Conservation (phyloP, 2,113 vertebrate genomes). For the Pterocles burchelli region DNA sequence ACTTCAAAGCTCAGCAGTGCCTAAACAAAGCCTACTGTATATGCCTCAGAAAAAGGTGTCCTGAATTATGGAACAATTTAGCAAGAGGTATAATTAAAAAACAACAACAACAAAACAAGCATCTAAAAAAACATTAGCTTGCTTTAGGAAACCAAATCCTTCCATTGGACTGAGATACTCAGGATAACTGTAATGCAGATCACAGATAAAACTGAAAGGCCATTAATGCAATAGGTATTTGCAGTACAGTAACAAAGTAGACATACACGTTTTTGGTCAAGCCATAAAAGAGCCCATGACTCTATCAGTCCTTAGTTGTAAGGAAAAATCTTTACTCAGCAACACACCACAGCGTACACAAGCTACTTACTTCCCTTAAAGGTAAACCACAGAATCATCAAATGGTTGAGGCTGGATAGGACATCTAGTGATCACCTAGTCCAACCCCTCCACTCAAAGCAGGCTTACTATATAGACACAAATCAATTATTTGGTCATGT, state of each 20-base stretch:
- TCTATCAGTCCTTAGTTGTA: neutral
- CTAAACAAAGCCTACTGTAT: neutral
- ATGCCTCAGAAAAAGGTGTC: neutral
- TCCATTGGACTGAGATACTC: neutral
- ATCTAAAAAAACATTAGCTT: neutral
- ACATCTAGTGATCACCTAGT: no score
- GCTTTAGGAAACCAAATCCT: neutral
- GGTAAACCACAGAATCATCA: neutral
- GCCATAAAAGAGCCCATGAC: neutral
- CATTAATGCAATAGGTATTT: neutral
- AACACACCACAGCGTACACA: neutral
- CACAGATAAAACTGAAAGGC: neutral
- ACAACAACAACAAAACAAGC: neutral
- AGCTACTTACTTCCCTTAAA: neutral
- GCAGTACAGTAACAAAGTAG: neutral
- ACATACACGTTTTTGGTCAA: neutral
- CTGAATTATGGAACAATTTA: neutral
- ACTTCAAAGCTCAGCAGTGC: neutral
- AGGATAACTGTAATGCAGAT: neutral
- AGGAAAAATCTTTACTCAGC: neutral
- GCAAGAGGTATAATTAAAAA: neutral
- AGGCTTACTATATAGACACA: neutral
- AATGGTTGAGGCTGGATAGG: no score
- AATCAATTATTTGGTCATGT: neutral
- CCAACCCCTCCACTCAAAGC: neutral